Evolutionary conservation across 2,888 invertebrate species (phyloP).

Genomic region (Malacosoma neustria): DNA sequence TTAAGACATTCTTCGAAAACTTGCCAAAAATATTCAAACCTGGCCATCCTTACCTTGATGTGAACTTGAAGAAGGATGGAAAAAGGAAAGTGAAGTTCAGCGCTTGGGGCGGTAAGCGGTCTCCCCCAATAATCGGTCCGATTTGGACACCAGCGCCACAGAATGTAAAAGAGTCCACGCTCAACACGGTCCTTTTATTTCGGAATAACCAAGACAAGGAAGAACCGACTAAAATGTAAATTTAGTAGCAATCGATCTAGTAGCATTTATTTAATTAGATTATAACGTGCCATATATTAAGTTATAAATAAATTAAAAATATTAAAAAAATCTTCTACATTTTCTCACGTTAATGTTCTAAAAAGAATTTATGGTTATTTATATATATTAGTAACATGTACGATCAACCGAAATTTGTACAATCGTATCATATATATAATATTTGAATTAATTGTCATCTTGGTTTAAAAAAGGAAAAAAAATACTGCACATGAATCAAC

Average conservation of each 20-base stretch:
- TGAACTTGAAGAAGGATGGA: slow-evolving; percentile 56
- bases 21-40: slow-evolving; percentile 45
- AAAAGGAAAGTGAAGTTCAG: slow-evolving; percentile 66
- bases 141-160: slow-evolving; percentile 54
- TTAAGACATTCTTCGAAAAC: slow-evolving; percentile 40
- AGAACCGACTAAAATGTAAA: slow-evolving; percentile 25
- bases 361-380: too few relatives aligned
- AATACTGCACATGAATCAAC: too few relatives aligned
- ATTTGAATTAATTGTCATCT: too few relatives aligned
- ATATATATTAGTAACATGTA: too few relatives aligned
- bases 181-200: slow-evolving; percentile 46
- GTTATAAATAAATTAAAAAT: too few relatives aligned
- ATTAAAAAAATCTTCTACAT: too few relatives aligned
- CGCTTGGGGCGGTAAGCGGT: slow-evolving; percentile 63
- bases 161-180: slow-evolving; percentile 38
- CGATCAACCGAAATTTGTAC: too few relatives aligned
- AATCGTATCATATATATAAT: too few relatives aligned
- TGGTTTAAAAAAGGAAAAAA: too few relatives aligned
- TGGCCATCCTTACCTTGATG: slow-evolving; percentile 53
- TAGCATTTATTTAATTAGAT: too few relatives aligned
- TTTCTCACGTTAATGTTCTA: too few relatives aligned
- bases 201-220: slow-evolving; percentile 32
- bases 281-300: slow-evolving; percentile 15
- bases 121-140: slow-evolving; percentile 63
- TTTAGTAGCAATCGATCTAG: too few relatives aligned